Evolutionary conservation across 2,888 invertebrate species (phyloP).

Genomic region (Cephus spinipes): DNA sequence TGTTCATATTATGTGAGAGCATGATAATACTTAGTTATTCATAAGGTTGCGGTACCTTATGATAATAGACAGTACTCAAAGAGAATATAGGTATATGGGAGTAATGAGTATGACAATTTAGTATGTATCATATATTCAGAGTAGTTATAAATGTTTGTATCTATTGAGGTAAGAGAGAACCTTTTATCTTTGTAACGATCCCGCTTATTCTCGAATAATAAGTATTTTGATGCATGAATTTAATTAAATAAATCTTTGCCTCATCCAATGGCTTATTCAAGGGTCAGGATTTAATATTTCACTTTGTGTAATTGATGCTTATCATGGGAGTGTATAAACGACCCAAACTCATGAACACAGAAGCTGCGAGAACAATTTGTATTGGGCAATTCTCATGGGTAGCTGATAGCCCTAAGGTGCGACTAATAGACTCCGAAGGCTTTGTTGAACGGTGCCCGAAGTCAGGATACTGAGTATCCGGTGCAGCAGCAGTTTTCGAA

Average conservation of each 20-base stretch:
- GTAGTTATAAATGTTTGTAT: background rate
- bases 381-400: background rate
- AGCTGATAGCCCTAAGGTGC: background rate
- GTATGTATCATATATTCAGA: background rate
- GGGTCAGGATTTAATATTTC: background rate
- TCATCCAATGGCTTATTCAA: background rate
- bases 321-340: background rate
- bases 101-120: background rate
- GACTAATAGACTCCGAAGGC: background rate
- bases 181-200: background rate
- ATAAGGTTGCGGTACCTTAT: background rate
- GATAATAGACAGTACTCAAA: background rate
- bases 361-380: background rate
- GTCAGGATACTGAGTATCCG: background rate
- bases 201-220: background rate
- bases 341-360: background rate
- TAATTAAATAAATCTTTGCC: background rate
- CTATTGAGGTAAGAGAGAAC: background rate
- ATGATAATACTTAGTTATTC: background rate
- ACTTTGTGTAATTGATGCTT: background rate
- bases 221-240: background rate
- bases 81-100: background rate
- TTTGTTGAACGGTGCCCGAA: background rate
- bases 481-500: background rate
- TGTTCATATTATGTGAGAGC: background rate